phyloP scores from a whole-genome alignment of 2,888 invertebrate genomes.

The Morpho achilles region DNA sequence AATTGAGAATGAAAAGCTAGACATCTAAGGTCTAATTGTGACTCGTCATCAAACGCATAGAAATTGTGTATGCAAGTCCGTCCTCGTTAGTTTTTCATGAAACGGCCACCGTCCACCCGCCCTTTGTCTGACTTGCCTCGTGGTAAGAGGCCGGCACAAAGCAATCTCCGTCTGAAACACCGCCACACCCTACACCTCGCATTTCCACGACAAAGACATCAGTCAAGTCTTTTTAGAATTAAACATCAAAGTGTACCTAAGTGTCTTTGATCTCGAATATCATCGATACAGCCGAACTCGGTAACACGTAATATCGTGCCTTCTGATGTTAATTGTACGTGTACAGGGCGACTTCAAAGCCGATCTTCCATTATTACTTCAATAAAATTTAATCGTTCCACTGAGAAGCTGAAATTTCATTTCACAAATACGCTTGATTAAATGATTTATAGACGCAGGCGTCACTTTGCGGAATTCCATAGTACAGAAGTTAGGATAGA shows the following conservation, averaged over 20 bases:
- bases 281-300: constrained; percentile 63
- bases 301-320: constrained; percentile 37
- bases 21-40: too few relatives aligned
- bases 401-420: constrained; percentile 22
- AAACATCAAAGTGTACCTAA: constrained; percentile 67
- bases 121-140: constrained; percentile 46
- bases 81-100: constrained; percentile 47
- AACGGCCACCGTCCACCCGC: constrained; percentile 32
- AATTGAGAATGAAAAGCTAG: too few relatives aligned
- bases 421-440: constrained; percentile 9
- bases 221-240: constrained; percentile 60
- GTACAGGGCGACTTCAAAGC: constrained; percentile 33
- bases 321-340: constrained; percentile 36
- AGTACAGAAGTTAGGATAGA: too few relatives aligned
- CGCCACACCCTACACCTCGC: constrained; percentile 42
- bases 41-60: background rate
- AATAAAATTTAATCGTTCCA: constrained; percentile 31
- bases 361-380: constrained; percentile 28
- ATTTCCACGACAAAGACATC: constrained; percentile 57
- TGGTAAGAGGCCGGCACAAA: constrained; percentile 45
- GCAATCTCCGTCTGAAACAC: constrained; percentile 41
- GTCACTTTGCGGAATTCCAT: too few relatives aligned
- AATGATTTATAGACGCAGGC: background rate
- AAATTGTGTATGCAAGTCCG: constrained; percentile 25
- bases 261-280: constrained; percentile 64